These are phyloP conservation scores for Urosaurus nigricauda DNA, from an alignment of 2,797 vertebrate species.

Conservation along the genomic window DNA sequence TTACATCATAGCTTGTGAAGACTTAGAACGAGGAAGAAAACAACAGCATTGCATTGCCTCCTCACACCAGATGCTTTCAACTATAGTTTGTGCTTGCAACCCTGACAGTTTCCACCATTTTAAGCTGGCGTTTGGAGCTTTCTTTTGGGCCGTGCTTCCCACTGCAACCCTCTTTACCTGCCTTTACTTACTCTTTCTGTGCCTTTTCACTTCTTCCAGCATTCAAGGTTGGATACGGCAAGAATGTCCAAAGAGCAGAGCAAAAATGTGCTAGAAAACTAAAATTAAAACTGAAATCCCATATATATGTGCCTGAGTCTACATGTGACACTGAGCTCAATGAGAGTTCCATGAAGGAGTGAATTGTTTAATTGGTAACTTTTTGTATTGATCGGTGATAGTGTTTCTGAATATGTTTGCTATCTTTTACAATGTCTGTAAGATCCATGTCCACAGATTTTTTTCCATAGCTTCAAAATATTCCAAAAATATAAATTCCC, in stretches of 20 bases:
- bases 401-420: not conserved
- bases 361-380: not conserved
- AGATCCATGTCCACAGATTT: too few relatives aligned
- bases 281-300: not conserved
- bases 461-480: too few relatives aligned
- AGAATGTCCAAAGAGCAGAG: not conserved
- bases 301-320: not conserved
- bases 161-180: not conserved
- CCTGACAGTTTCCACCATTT: not conserved
- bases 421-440: not conserved
- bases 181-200: not conserved
- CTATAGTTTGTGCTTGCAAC: not conserved
- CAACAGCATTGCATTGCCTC: not conserved
- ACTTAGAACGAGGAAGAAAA: not conserved
- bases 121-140: not conserved
- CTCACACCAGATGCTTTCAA: not conserved
- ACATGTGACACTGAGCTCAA: too few relatives aligned
- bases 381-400: not conserved
- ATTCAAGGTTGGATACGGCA: not conserved
- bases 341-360: not conserved
- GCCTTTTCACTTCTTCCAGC: not conserved
- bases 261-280: not conserved
- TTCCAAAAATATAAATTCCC: too few relatives aligned
- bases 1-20: not conserved
- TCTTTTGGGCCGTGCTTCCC: not conserved